Evolutionary conservation across 2,113 vertebrate species (phyloP).

Genomic region (Rostratula benghalensis): DNA sequence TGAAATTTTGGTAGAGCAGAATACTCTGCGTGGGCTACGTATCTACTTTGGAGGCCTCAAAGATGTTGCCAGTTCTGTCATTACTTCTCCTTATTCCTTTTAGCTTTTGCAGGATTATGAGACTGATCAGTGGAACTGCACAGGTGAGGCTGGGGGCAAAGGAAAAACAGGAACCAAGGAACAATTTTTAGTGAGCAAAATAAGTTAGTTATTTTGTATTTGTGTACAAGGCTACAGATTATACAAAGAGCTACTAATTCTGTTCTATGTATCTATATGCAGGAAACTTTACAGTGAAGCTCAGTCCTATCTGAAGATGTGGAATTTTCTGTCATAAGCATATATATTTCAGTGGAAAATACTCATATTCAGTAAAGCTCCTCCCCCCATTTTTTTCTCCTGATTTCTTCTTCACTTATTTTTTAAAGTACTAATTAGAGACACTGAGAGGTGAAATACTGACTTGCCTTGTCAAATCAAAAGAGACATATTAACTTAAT

Average conservation of each 20-base stretch:
- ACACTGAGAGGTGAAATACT: not conserved
- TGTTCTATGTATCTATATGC: not conserved
- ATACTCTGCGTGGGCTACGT: not conserved
- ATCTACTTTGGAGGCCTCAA: not conserved
- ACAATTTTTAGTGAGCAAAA: not conserved
- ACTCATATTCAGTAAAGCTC: not conserved
- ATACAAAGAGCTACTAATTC: not conserved
- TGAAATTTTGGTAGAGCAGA: not conserved
- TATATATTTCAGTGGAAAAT: not conserved
- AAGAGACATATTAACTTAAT: not conserved
- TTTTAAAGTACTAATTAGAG: not conserved
- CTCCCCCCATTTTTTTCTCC: not conserved
- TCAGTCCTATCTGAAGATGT: not conserved
- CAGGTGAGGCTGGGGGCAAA: not conserved
- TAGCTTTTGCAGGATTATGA: not conserved
- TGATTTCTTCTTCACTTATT: not conserved
- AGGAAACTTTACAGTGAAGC: not conserved
- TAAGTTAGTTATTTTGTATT: not conserved
- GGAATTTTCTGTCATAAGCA: not conserved
- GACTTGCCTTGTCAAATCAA: not conserved
- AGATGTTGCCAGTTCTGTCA: not conserved
- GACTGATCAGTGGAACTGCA: not conserved
- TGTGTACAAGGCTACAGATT: not conserved
- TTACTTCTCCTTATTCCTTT: not conserved
- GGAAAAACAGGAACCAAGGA: not conserved